phyloP scores from a whole-genome alignment of 2,888 invertebrate species.

The Agrotis segetum region DNA sequence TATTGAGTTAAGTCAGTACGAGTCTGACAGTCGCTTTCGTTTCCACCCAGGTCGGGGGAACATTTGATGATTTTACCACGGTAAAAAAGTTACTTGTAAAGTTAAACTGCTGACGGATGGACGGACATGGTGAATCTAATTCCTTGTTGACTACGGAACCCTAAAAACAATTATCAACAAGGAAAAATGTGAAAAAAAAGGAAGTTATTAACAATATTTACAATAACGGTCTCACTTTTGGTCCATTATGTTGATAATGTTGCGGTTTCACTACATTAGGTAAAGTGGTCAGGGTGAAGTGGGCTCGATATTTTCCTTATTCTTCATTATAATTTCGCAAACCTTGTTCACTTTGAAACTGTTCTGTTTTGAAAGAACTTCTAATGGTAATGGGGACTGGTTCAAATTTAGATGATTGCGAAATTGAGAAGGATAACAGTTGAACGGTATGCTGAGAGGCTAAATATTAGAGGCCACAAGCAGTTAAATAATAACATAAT shows the following conservation, averaged over 20 bases:
- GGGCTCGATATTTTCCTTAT: conserved; percentile 53
- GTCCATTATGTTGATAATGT: conserved; percentile 40
- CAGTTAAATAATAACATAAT: neutral
- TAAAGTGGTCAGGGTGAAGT: conserved; percentile 63
- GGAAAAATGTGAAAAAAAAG: neutral
- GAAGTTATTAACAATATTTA: conserved; percentile 38
- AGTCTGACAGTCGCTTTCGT: too few relatives aligned
- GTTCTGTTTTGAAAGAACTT: conserved; percentile 31
- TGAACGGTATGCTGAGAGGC: neutral
- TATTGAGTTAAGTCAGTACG: too few relatives aligned
- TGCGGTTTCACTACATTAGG: conserved; percentile 38
- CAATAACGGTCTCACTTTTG: conserved; percentile 22
- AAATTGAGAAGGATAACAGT: conserved; percentile 6
- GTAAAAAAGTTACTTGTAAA: too few relatives aligned
- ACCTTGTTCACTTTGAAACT: conserved; percentile 46
- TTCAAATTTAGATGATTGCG: conserved; percentile 2
- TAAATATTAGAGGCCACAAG: neutral
- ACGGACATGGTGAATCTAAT: too few relatives aligned
- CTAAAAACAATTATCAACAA: neutral
- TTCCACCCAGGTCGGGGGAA: too few relatives aligned
- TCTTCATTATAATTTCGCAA: conserved; percentile 48
- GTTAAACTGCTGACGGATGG: too few relatives aligned
- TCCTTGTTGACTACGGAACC: too few relatives aligned
- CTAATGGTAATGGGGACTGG: conserved; percentile 19
- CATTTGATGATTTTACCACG: too few relatives aligned